phyloP scores from a whole-genome alignment of 2,888 invertebrate genomes.

The Tipula vernalis region DNA sequence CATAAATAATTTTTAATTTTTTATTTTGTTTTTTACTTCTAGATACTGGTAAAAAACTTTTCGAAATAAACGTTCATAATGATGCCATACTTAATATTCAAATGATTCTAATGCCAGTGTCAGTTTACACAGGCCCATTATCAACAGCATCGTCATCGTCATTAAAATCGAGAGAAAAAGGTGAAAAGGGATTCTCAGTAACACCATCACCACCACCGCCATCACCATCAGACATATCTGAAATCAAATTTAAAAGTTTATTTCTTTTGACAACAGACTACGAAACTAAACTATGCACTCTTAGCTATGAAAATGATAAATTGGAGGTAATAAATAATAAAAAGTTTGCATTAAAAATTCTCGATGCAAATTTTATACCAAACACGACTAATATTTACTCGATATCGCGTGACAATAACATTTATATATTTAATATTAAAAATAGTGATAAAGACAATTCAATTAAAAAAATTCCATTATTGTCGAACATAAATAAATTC shows the following conservation, averaged over 20 bases:
- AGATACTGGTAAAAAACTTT: not conserved
- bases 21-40: not conserved
- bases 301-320: not conserved
- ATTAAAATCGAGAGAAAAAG: not conserved
- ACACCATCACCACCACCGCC: not conserved
- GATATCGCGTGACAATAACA: not conserved
- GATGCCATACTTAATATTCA: not conserved
- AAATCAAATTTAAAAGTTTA: not conserved
- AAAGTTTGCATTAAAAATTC: not conserved
- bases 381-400: not conserved
- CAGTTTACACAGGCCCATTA: not conserved
- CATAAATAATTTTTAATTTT: too few relatives aligned
- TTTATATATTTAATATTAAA: not conserved
- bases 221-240: not conserved
- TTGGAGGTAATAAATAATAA: not conserved
- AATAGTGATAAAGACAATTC: not conserved
- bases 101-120: not conserved
- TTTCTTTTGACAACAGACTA: not conserved
- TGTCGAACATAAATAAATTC: not conserved
- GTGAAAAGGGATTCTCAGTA: not conserved
- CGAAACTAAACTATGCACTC: not conserved
- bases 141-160: not conserved
- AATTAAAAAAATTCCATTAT: not conserved
- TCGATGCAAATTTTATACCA: not conserved
- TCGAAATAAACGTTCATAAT: not conserved